Percentiles rank a stretch among this genome's conserved stretches.
These are phyloP conservation scores for Chironomus tentans DNA, from an alignment of 2,888 invertebrate genomes.

Conservation along the genomic window DNA sequence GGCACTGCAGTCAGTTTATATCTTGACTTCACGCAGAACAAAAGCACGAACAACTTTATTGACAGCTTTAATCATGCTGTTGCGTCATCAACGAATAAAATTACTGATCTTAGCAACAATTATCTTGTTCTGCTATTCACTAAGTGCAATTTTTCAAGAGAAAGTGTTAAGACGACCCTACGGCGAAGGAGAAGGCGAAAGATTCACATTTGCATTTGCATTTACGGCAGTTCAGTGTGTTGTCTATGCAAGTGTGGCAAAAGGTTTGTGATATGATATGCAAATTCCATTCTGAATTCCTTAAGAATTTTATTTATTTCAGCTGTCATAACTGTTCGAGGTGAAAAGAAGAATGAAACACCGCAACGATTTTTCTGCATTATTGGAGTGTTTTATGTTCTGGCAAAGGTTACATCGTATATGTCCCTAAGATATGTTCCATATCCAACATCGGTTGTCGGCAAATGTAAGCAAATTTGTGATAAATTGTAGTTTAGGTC, in stretches of 20 bases:
- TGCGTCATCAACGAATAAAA: slow-evolving; percentile 37
- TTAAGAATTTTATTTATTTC: not conserved
- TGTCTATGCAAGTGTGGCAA: slow-evolving; percentile 78
- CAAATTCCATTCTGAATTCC: not conserved
- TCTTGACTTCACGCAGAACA: too few species aligned
- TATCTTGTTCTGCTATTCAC: slow-evolving; percentile 87
- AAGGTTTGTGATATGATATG: slow-evolving; percentile 42
- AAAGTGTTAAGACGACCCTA: slow-evolving; percentile 88
- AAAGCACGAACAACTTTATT: too few species aligned
- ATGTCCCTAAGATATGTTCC: slow-evolving; percentile 93
- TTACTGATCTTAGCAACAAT: slow-evolving; percentile 75
- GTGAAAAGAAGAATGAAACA: slow-evolving; percentile 57
- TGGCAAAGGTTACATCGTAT: slow-evolving; percentile 93
- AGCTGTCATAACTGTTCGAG: not conserved
- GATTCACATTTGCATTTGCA: slow-evolving; percentile 75
- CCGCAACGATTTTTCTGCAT: slow-evolving; percentile 66
- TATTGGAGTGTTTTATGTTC: slow-evolving; percentile 77
- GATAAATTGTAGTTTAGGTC: too few species aligned
- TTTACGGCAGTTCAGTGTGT: slow-evolving; percentile 85
- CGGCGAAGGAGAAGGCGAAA: slow-evolving; percentile 54
- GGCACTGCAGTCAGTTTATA: too few species aligned
- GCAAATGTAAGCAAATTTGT: slow-evolving; percentile 52
- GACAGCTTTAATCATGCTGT: not conserved
- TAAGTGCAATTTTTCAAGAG: slow-evolving; percentile 90
- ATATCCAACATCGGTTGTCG: slow-evolving; percentile 97